Percentiles rank a stretch among this genome's conserved stretches.
Conservation (phyloP, 1,140 invertebrate genomes). For the Spodoptera litura region DNA sequence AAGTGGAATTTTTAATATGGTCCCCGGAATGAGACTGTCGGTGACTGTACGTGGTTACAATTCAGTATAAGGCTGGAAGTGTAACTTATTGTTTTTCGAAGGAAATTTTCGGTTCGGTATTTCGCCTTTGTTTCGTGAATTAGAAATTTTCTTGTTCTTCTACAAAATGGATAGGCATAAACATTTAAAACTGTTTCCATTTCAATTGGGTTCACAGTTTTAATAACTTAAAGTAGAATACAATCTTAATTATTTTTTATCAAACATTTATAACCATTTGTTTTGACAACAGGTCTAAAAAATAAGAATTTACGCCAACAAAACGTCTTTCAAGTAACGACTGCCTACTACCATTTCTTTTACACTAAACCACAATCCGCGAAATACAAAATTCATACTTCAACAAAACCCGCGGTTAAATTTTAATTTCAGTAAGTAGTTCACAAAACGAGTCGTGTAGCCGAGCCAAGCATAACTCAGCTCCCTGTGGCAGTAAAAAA, state of each 20-base stretch:
- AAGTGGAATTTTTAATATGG: constrained; percentile 50
- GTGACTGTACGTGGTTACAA: constrained; percentile 46
- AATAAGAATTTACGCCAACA: background rate
- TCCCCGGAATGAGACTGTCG: constrained; percentile 40
- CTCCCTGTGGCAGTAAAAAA: constrained; percentile 31
- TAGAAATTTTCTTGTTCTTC: background rate
- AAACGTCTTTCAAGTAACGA: background rate
- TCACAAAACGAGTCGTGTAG: constrained; percentile 33
- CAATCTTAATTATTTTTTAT: too few relatives aligned
- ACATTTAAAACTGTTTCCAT: too few relatives aligned
- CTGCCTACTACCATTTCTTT: background rate
- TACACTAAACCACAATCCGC: background rate
- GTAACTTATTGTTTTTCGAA: constrained; percentile 44
- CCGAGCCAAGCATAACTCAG: constrained; percentile 30
- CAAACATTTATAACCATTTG: background rate
- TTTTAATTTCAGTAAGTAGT: constrained; percentile 46
- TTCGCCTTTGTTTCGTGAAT: constrained; percentile 20
- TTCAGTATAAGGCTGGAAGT: constrained; percentile 37
- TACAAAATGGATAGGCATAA: too few relatives aligned
- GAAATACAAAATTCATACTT: constrained; percentile 30
- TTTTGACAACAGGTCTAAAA: background rate
- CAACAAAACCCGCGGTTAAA: constrained; percentile 23
- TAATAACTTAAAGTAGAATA: too few relatives aligned
- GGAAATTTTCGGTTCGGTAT: background rate
- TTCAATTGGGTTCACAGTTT: too few relatives aligned